Evolutionary conservation across 2,113 vertebrate genomes (phyloP), one percentile per base, ranked within the genome.

Genomic region (Ceuthmochares aereus): DNA sequence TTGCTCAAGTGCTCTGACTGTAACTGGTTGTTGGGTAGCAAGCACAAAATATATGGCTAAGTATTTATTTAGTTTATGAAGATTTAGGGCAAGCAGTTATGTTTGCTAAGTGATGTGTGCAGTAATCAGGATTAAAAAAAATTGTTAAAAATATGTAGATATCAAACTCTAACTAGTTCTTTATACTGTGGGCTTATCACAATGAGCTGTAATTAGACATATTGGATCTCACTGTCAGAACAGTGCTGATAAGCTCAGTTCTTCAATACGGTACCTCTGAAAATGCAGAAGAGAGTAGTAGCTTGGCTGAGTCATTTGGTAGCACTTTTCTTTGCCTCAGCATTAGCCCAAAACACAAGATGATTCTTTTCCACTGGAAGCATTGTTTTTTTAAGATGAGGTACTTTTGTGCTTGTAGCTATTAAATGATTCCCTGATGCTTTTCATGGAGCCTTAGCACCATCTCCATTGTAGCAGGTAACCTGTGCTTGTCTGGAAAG

Each of bases 401-500:
- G 42, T 63, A 22, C 69, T 47, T 10, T 17, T 54, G 66, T 55
- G 62, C 84, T 89, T 0, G 0, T 95, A 86, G 62, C 87, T 95
- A 91, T 83, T 94, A 95, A 49, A 85, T 73, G 89, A 91, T 85
- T 91, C 74, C 67, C 84, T 36, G 29, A 51, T 70, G 43, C 70
- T 75, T 69, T 73, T 89, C 36, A 9, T 80, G 47, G 81, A 80
- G 62, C 78, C 89, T 87, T 58, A 93, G 78, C 94, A 69, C 74
- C 77, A 42, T 87, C 82, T 79, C 84, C 47, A 18, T 85, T 81
- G 81, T 78, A 91, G 84, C 84, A 90, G 76, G 69, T 92, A 87
- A 93, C 96, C 95, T 45, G 81, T 95, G 87, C 78, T 95, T 87
- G n/a, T 72, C 81, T 76, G 87, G 93, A 91, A 82, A 45, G 80